Base-by-base conservation (phyloP, 1,140 invertebrate genomes). In the Meloidogyne floridensis region DNA sequence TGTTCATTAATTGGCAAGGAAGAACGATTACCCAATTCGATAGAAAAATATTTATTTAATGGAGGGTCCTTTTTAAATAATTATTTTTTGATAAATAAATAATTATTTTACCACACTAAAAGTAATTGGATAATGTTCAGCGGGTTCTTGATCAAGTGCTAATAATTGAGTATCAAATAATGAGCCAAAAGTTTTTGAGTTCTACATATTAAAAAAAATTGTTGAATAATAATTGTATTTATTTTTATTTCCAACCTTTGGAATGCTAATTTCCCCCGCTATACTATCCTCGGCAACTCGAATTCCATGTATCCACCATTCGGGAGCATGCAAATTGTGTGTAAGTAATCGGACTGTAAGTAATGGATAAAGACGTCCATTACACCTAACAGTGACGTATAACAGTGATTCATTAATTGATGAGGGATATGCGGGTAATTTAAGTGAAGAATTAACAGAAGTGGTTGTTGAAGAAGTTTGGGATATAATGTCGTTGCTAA, bases 381-480 rank as follows among this genome's bases (percentile, higher is more conserved):
- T 89, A 80, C 87, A 89, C 13, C 83, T 51, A 20, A 90, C 81
- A 32, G 89, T 89, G n/a, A 89, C 72, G 73, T 89, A 89, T 20
- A 89, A 75, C 18, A 84, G 77, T 3, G 89, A 88, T 73, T 89
- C 84, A 73, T 87, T 90, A 43, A 90, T 65, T 11, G 84, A 69
- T 10, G 87, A 89, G 18, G 87, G 87, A 75, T 87, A 88, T 43
- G 77, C 54, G 18, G 89, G 89, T n/a, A 89, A 81, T 2, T 72
- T 54, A n/a, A 88, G 54, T 10, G 82, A 78, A 59, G 75, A 56
- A 3, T 73, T 56, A 20, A 90, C 47, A 7, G 81, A 78, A 47
- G 59, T 43, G 11, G 69, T 32, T 4, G 9, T 56, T 15, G 13
- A 69, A 15, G 32, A 70, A n/a, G 81, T 86, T 43, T 81, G 69